Conservation (phyloP, 2,888 invertebrate genomes). For the Julus scanicus region DNA sequence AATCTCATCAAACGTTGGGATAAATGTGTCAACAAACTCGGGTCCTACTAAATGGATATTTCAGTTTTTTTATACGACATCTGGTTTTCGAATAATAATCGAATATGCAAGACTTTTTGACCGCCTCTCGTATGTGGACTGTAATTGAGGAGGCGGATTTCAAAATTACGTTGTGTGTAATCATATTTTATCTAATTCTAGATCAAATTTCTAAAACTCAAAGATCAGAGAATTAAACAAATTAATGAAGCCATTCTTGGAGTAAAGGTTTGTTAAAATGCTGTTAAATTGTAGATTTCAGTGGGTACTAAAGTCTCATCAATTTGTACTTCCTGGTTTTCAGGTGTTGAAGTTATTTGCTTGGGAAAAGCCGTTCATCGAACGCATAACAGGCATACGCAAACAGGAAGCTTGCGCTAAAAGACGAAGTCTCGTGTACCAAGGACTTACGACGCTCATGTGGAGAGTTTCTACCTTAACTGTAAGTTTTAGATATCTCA, state of each 20-base stretch:
- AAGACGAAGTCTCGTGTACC: slow-evolving; percentile 12
- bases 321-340: neutral
- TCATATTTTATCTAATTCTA: neutral
- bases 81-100: too few relatives aligned
- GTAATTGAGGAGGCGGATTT: neutral
- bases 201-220: slow-evolving; percentile 44
- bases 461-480: slow-evolving; percentile 13
- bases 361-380: slow-evolving; percentile 53
- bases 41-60: too few relatives aligned
- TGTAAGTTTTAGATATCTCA: slow-evolving; percentile 37
- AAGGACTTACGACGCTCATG: neutral
- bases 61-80: too few relatives aligned
- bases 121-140: too few relatives aligned
- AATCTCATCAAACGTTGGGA: too few relatives aligned
- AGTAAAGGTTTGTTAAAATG: slow-evolving; percentile 44
- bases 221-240: slow-evolving; percentile 53
- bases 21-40: too few relatives aligned
- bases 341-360: slow-evolving; percentile 54
- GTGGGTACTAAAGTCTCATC: neutral
- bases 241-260: slow-evolving; percentile 52
- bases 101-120: too few relatives aligned
- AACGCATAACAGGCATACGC: slow-evolving; percentile 36
- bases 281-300: neutral
- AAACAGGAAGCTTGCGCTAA: neutral
- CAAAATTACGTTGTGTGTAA: neutral